Evolutionary conservation across 2,797 vertebrate species (phyloP).

Genomic region (Martes flavigula): DNA sequence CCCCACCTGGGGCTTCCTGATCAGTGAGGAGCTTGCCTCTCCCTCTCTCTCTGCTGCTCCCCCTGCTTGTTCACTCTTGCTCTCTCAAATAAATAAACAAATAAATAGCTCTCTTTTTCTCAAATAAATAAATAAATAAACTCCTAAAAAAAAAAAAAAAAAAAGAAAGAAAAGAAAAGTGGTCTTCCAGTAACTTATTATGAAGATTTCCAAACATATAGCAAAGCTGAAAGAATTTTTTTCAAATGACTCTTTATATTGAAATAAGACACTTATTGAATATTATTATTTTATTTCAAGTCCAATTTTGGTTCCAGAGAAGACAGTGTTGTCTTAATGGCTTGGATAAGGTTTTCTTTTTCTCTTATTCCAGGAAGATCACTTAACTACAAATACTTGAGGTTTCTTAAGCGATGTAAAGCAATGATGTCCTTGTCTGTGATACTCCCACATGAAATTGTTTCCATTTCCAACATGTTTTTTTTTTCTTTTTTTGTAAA

Average conservation of each 20-base stretch:
- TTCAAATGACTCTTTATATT: conserved; percentile 26
- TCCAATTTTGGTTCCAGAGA: conserved; percentile 89
- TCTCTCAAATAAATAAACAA: too few relatives aligned
- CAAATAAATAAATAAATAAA: neutral
- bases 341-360: conserved; percentile 85
- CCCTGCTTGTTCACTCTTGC: neutral
- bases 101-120: too few relatives aligned
- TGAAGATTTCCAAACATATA: neutral
- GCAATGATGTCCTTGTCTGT: conserved; percentile 92
- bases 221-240: neutral
- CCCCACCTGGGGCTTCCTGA: neutral
- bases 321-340: conserved; percentile 90
- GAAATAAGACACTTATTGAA: conserved; percentile 11
- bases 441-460: conserved; percentile 95
- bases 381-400: conserved; percentile 92
- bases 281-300: conserved; percentile 86
- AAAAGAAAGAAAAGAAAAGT: neutral
- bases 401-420: conserved; percentile 92
- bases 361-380: conserved; percentile 94
- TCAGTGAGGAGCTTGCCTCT: neutral
- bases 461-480: conserved; percentile 88
- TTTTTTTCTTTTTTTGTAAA: conserved; percentile 79
- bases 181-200: neutral
- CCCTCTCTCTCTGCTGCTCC: too few relatives aligned
- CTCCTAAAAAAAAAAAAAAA: too few relatives aligned